Conservation (phyloP, 2,797 vertebrate genomes). For the Antennarius maculatus region DNA sequence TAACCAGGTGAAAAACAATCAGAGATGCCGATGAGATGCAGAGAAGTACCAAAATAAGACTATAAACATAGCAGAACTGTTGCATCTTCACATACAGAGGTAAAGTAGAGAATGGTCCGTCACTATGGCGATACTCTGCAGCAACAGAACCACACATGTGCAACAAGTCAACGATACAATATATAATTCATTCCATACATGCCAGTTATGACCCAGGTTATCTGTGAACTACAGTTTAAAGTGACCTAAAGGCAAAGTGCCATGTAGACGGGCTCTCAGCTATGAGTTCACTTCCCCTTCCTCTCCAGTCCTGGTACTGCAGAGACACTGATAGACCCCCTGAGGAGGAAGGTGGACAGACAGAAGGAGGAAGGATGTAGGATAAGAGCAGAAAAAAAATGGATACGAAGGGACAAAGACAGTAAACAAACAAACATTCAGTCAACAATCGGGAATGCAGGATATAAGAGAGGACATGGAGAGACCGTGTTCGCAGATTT, state of each 20-base stretch:
- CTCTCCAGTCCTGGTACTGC: slow-evolving; percentile 41
- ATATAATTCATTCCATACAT: not conserved
- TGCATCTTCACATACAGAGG: too few species aligned
- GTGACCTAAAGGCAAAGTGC: slow-evolving; percentile 2
- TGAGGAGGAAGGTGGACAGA: slow-evolving; percentile 41
- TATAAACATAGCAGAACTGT: too few species aligned
- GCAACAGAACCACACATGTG: slow-evolving; percentile 9
- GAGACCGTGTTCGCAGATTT: slow-evolving; percentile 11
- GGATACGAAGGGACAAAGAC: slow-evolving; percentile 32
- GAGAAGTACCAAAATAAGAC: not conserved
- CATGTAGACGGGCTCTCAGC: slow-evolving; percentile 1
- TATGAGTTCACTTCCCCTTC: slow-evolving; percentile 44
- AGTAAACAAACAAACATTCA: slow-evolving; percentile 42
- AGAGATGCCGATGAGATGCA: not conserved
- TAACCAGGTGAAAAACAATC: slow-evolving; percentile 29
- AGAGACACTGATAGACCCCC: slow-evolving; percentile 45
- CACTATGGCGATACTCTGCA: not conserved
- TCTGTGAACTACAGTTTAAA: slow-evolving; percentile 12
- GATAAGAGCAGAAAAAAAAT: slow-evolving; percentile 39
- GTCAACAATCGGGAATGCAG: slow-evolving; percentile 38
- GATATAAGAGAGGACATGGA: slow-evolving; percentile 24
- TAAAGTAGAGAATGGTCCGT: too few species aligned
- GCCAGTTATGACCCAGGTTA: not conserved
- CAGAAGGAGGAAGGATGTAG: slow-evolving; percentile 60
- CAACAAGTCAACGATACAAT: slow-evolving; percentile 7